A percentile compares a stretch with the other conserved stretches of the same genome.
These are phyloP conservation scores for Pogona vitticeps DNA, from an alignment of 2,113 vertebrate species.

Conservation along the genomic window DNA sequence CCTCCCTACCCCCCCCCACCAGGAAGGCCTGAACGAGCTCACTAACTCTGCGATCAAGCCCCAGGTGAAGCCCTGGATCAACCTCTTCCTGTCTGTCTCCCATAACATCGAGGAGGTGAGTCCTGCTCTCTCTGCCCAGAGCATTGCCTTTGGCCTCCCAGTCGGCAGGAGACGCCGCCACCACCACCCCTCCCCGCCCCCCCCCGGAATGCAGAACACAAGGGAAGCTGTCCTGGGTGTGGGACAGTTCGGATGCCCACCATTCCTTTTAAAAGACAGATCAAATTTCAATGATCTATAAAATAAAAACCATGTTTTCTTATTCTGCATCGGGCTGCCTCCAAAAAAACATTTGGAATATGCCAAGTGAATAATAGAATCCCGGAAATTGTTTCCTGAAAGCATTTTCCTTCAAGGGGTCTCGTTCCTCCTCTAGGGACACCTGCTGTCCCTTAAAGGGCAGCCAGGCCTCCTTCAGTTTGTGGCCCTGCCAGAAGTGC, in stretches of 20 bases:
- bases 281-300: too few relatives aligned
- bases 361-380: neutral
- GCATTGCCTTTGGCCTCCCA: neutral
- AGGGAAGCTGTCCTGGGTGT: too few relatives aligned
- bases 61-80: slow-evolving; percentile 98
- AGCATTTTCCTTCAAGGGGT: too few relatives aligned
- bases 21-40: slow-evolving; percentile 94
- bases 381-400: neutral
- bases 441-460: too few relatives aligned
- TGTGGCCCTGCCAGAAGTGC: neutral
- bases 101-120: slow-evolving; percentile 98
- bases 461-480: neutral
- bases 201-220: neutral
- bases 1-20: slow-evolving; percentile 11
- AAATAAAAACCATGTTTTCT: too few relatives aligned
- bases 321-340: neutral
- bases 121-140: fast-evolving
- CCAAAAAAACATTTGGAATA: neutral
- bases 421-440: too few relatives aligned
- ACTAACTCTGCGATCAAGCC: slow-evolving; percentile 94
- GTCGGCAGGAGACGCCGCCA: too few relatives aligned
- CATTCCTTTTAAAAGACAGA: too few relatives aligned
- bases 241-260: too few relatives aligned
- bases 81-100: slow-evolving; percentile 91
- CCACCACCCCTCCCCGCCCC: neutral